Conservation (phyloP, 2,797 vertebrate genomes). For the Phaenicophaeus curvirostris region DNA sequence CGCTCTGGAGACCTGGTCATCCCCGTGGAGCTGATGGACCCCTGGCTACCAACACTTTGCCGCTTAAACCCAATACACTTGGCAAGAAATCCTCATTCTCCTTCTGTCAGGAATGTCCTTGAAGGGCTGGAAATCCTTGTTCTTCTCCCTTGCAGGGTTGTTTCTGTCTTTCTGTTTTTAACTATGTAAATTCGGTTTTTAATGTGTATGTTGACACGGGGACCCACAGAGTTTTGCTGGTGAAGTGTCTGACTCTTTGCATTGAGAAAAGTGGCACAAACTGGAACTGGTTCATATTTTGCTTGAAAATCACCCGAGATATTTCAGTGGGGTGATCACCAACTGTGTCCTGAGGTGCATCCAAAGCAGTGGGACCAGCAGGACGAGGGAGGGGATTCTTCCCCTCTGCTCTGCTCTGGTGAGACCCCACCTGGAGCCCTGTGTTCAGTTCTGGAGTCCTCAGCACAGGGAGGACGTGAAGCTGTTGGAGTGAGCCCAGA, state of each 20-base stretch:
- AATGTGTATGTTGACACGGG: rapidly evolving
- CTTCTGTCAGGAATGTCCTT: background rate
- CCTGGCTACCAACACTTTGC: background rate
- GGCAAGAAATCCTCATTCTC: background rate
- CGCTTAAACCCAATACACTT: background rate
- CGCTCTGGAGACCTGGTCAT: background rate
- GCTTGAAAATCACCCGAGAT: background rate
- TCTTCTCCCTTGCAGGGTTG: background rate
- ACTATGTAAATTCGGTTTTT: background rate
- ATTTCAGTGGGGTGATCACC: background rate
- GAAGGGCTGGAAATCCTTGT: background rate
- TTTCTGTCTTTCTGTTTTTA: background rate
- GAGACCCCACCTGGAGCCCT: too few species aligned
- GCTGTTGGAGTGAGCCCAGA: too few species aligned
- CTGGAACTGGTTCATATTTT: background rate
- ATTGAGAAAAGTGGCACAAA: background rate
- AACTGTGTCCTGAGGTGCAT: too few species aligned
- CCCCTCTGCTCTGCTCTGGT: too few species aligned
- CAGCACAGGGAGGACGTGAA: too few species aligned
- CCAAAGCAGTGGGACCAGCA: too few species aligned
- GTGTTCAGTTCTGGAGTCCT: too few species aligned
- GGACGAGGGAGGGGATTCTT: too few species aligned
- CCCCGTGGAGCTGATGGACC: background rate
- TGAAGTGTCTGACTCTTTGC: background rate
- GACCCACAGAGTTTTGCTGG: background rate